Percentiles rank a stretch among this genome's conserved stretches.
phyloP scores from a whole-genome alignment of 2,888 invertebrate species.

The Glaucopsyche alexis region DNA sequence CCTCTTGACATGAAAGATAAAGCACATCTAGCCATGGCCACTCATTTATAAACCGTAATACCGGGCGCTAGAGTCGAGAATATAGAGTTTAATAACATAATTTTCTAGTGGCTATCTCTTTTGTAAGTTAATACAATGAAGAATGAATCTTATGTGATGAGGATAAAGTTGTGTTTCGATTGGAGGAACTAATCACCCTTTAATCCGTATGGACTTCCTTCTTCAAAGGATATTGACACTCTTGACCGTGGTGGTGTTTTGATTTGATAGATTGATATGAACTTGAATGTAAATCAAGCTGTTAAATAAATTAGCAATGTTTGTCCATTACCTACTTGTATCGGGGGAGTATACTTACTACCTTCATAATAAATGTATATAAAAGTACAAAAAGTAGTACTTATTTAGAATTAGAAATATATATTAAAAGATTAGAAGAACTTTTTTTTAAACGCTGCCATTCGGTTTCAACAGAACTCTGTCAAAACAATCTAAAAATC shows the following conservation, averaged over 20 bases:
- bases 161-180: background rate
- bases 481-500: background rate
- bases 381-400: no score
- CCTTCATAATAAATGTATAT: background rate
- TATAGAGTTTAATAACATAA: background rate
- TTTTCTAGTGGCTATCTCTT: conserved; percentile 22
- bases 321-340: background rate
- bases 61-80: background rate
- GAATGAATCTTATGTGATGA: background rate
- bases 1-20: conserved; percentile 41
- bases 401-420: no score
- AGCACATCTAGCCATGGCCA: conserved; percentile 35
- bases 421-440: no score
- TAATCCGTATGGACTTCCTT: conserved; percentile 26
- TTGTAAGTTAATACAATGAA: background rate
- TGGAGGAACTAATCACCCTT: background rate
- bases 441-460: no score
- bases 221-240: conserved; percentile 29
- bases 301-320: background rate
- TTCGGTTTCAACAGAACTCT: background rate
- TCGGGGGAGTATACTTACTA: background rate
- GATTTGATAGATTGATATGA: conserved; percentile 23
- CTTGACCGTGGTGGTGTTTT: conserved; percentile 17
- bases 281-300: conserved; percentile 9
- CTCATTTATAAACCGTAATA: background rate